Evolutionary conservation across 2,113 vertebrate species (phyloP), one percentile per base, ranked within the genome.

Genomic region (Daboia siamensis): DNA sequence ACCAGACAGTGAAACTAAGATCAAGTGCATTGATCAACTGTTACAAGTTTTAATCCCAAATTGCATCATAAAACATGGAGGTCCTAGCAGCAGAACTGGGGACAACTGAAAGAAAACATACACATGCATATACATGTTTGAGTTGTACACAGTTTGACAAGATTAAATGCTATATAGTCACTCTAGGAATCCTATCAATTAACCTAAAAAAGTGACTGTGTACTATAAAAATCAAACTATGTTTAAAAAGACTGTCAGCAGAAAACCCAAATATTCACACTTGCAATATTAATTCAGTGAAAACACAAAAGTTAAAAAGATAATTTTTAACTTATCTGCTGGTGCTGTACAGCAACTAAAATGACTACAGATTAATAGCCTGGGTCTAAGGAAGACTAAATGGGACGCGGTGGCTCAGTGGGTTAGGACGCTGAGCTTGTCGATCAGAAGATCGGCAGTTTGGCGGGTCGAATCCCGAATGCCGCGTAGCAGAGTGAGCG

Each of bases 1-100:
- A 87, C 93, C 2, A 86, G 91, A 52, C 93, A 85, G 91, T 52
- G 89, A 29, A 87, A 87, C 90, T 61, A 88, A 91, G 33, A n/a
- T 17, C 0, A 12, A 90, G 57, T 94, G 94, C 52, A 3, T 12
- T 93, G 88, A 88, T 90, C 92, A 8, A 84, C 1, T 1, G 89
- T 86, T 15, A 54, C 89, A 24, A 0, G 46, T 39, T 21, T 87
- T 59, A n/a, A 46, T 86, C 89, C 55, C 46, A 80, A 86, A 17
- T 86, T 4, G 13, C 64, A 56, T 55, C 33, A 23, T 9, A 48
- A 52, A 84, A 57, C 48, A 80, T 51, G 59, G 61, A 88, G 39
- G 17, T 54, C 61, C 61, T 46, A 89, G 87, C 24, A 80, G 39
- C 3, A 44, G 3, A 52, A 39, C 7, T 57, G 20, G 86, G 46